These are phyloP conservation scores for Penelope pileata DNA, from an alignment of 2,113 vertebrate genomes.

Conservation along the genomic window DNA sequence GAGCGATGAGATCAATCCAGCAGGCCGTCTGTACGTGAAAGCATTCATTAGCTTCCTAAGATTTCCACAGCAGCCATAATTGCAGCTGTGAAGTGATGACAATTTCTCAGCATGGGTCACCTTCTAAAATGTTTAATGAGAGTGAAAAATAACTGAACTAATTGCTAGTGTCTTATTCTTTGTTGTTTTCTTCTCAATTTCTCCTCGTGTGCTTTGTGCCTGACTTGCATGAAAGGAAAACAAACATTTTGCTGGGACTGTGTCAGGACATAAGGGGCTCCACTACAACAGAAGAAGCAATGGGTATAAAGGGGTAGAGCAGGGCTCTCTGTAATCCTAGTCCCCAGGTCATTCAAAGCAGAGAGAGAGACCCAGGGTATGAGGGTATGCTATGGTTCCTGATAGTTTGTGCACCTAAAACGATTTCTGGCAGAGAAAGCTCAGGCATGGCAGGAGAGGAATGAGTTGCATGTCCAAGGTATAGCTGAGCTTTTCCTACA, in stretches of 20 bases:
- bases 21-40: slow-evolving; percentile 44
- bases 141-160: slow-evolving; percentile 48
- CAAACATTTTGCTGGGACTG: neutral
- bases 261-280: neutral
- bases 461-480: neutral
- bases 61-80: slow-evolving; percentile 41
- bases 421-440: neutral
- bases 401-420: neutral
- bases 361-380: neutral
- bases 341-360: neutral
- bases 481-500: neutral
- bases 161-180: slow-evolving; percentile 46
- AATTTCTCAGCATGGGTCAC: slow-evolving; percentile 57
- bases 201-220: neutral
- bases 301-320: neutral
- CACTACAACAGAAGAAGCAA: neutral
- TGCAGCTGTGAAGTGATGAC: slow-evolving; percentile 18
- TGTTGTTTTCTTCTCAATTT: neutral
- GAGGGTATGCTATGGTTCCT: neutral
- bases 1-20: slow-evolving; percentile 33
- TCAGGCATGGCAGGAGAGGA: neutral
- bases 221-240: neutral
- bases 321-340: neutral
- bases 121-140: slow-evolving; percentile 28
- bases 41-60: slow-evolving; percentile 45